Percentiles rank a stretch among this genome's conserved stretches.
phyloP scores from a whole-genome alignment of 2,797 vertebrate species.

The Chrysolophus pictus region DNA sequence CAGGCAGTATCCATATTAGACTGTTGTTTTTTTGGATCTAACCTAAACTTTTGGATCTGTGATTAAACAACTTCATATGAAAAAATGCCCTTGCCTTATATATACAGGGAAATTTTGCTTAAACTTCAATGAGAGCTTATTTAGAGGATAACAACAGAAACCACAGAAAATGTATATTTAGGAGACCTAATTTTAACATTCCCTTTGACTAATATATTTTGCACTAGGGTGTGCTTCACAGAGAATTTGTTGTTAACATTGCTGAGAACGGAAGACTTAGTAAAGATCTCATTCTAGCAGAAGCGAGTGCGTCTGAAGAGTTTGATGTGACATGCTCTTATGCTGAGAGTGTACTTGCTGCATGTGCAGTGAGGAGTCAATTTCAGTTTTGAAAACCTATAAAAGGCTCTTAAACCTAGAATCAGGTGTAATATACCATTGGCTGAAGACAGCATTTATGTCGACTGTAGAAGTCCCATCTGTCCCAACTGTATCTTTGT shows the following conservation, averaged over 20 bases:
- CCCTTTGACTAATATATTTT: neutral
- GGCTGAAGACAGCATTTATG: neutral
- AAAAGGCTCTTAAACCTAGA: neutral
- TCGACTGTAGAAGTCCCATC: neutral
- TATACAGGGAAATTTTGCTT: neutral
- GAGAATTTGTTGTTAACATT: neutral
- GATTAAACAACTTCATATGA: neutral
- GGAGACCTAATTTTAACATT: neutral
- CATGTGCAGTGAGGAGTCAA: neutral
- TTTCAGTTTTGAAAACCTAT: neutral
- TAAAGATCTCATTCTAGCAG: neutral
- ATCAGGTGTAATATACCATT: accelerated
- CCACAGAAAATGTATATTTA: neutral
- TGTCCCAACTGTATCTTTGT: neutral
- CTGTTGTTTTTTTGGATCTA: neutral
- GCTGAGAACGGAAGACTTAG: neutral
- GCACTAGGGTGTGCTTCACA: neutral
- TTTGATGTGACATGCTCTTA: neutral
- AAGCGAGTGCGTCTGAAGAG: neutral
- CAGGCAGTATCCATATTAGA: neutral
- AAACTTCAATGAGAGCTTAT: neutral
- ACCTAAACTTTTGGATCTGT: neutral
- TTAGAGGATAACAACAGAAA: neutral
- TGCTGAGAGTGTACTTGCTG: neutral
- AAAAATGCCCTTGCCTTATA: neutral